Evolutionary conservation across 30 jellyfish, hydroid and myxozoan species (phyloP), one percentile per base, ranked within the genome.

Genomic region (Aurelia aurita): DNA sequence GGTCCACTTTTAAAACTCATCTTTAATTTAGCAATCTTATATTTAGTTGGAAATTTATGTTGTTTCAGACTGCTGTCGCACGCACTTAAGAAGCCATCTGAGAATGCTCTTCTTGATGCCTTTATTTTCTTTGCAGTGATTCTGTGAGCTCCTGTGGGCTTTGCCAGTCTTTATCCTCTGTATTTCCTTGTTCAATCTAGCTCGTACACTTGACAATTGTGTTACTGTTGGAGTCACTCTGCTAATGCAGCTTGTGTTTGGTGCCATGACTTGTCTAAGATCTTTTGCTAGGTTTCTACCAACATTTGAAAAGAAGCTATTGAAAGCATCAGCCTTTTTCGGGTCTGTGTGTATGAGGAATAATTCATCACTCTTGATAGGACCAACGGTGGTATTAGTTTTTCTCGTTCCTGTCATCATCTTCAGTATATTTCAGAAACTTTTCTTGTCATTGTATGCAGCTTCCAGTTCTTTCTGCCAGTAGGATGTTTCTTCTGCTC

Each of bases 1-100:
- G 88, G 62, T 15, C 82, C 88, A 29, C 62, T 76, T 32, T 76
- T 76, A 22, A 76, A 58, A 14, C 28, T 18, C 45, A 69, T 15
- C 43, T 39, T 7, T 16, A 76, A 55, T 47, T 49, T 53, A 19
- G 80, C 83, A 28, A 70, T 34, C 29, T 70, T 70, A 14, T 13
- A 32, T 32, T 70, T 70, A 21, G 64, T 28, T 22, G 83, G 77
- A 45, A 19, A 70, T 29, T 14, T 26, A 15, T 55, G 8, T 55
- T 55, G 67, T 55, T 55, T 22, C 67, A 55, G 67, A 55, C 67
- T 55, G 67, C 15, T 55, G 61, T 49, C 18, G 61, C 61, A 49
- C 18, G 15, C 61, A 49, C 61, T 49, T 49, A 49, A 18, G 18
- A 55, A 55, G 5, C 27, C 67, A n/a, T 55, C 67, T 55, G 67